Base-by-base conservation (phyloP, 1,140 invertebrate species). In the Potamilus streckersoni region DNA sequence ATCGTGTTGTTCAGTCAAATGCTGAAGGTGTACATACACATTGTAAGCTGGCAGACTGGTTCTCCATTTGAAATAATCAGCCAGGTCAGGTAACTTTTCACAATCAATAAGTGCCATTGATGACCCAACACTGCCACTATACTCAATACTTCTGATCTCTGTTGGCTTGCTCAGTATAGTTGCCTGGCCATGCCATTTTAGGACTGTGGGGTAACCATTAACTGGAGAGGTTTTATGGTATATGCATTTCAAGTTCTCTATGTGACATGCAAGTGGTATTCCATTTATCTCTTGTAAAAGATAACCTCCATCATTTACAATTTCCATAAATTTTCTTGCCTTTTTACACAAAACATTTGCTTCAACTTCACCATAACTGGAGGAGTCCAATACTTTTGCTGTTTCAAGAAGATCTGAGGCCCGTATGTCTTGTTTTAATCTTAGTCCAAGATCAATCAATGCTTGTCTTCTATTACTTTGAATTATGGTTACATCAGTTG, bases 1-100 rank as follows among this genome's bases (percentile, higher is more conserved):
- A 61, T 58, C 19, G 5, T 61, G 17, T 19, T 56, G 14, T n/a
- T 56, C 16, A 58, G 59, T 71, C 38, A 60, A 27, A 12, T 62
- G 19, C 13, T 67, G 49, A 31, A 76, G 23, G 27, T 76, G 74
- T 66, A 66, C 55, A 38, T 71, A 13, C n/a, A 76, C 74, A 11
- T 66, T 58, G 3, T 38, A 2, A 15, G 49, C 27, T 59, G 60
- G 16, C 3, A 69, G 74, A 17, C 23, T n/a, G 5, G 27, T 49
- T 4, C 66, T 68, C 74, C 74, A 76, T 20, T 65, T 12, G n/a
- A 12, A 20, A 58, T 65, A 49, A 20, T 73, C 62, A 4, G 64
- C 49, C 59, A 73, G 19, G 14, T 59, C 55, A 15, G 58, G 6
- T 31, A 27, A 58, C 13, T 17, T 59, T 13, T 49, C n/a, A 55